Conservation (phyloP, 1,140 invertebrate species). For the Drosophila santomea region DNA sequence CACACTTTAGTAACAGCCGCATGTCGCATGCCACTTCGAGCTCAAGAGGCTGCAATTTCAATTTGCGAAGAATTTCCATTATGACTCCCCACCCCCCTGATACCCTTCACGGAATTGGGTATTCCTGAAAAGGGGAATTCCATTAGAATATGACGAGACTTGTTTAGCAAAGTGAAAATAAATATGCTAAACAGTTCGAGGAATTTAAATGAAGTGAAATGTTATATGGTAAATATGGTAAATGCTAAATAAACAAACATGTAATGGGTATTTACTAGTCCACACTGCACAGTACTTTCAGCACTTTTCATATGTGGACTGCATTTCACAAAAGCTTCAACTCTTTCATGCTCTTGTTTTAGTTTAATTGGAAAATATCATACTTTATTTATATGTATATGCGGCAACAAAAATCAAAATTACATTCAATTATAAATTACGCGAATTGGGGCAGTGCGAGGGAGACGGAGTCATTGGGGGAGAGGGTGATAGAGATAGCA, state of each 20-base stretch:
- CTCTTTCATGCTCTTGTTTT: slow-evolving; percentile 22
- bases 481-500: slow-evolving; percentile 24
- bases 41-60: slow-evolving; percentile 53
- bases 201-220: too few relatives aligned
- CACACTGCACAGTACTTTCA: not conserved
- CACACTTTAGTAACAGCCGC: slow-evolving; percentile 5
- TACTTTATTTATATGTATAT: slow-evolving; percentile 18
- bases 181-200: too few relatives aligned
- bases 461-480: too few relatives aligned
- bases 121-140: not conserved
- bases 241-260: too few relatives aligned
- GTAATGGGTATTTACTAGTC: not conserved
- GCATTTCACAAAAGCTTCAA: not conserved
- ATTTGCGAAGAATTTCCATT: slow-evolving; percentile 59
- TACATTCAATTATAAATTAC: slow-evolving; percentile 53
- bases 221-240: too few relatives aligned
- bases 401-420: slow-evolving; percentile 30
- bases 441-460: slow-evolving; percentile 25
- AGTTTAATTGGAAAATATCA: slow-evolving; percentile 42
- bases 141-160: not conserved
- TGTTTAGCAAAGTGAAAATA: not conserved
- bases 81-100: slow-evolving; percentile 20
- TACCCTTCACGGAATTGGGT: not conserved
- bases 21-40: slow-evolving; percentile 36
- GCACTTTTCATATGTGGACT: not conserved